Evolutionary conservation across 1,140 invertebrate species (phyloP).

Genomic region (Grapholita molesta): DNA sequence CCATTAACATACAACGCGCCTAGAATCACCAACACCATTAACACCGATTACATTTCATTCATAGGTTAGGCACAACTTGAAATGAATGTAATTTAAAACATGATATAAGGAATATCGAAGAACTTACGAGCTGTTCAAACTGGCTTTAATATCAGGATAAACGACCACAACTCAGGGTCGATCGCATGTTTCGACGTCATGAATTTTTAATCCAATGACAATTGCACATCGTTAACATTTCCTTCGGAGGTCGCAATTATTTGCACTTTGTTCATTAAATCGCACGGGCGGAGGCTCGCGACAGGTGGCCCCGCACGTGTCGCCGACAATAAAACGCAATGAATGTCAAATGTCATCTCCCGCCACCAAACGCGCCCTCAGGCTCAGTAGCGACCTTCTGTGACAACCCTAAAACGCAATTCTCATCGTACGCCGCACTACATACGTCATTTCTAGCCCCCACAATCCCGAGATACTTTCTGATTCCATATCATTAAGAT

Average conservation of each 20-base stretch:
- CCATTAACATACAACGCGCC: slow-evolving; percentile 72
- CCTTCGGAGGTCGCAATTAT: slow-evolving; percentile 16
- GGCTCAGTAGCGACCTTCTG: slow-evolving; percentile 34
- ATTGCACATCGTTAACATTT: slow-evolving; percentile 16
- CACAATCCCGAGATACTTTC: slow-evolving; percentile 61
- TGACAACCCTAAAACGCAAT: slow-evolving; percentile 35
- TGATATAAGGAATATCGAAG: slow-evolving; percentile 9
- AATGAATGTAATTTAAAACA: not conserved
- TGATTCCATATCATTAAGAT: slow-evolving; percentile 77
- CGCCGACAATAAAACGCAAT: slow-evolving; percentile 72
- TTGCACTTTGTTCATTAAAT: slow-evolving; percentile 23
- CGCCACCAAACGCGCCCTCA: slow-evolving; percentile 25
- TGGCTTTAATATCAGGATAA: not conserved
- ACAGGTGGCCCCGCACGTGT: slow-evolving; percentile 74
- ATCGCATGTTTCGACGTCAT: slow-evolving; percentile 10
- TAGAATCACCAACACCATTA: slow-evolving; percentile 51
- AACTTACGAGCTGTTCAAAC: not conserved
- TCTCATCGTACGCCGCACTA: slow-evolving; percentile 19
- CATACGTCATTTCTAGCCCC: slow-evolving; percentile 40
- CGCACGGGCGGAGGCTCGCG: slow-evolving; percentile 49
- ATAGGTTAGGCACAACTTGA: no score
- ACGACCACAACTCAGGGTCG: not conserved
- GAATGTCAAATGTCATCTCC: slow-evolving; percentile 68
- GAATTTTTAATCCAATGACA: slow-evolving; percentile 16
- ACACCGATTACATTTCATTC: not conserved